A percentile compares a stretch with the other conserved stretches of the same genome.
Conservation (phyloP, 1,140 invertebrate genomes). For the Trypoxylus dichotomus region DNA sequence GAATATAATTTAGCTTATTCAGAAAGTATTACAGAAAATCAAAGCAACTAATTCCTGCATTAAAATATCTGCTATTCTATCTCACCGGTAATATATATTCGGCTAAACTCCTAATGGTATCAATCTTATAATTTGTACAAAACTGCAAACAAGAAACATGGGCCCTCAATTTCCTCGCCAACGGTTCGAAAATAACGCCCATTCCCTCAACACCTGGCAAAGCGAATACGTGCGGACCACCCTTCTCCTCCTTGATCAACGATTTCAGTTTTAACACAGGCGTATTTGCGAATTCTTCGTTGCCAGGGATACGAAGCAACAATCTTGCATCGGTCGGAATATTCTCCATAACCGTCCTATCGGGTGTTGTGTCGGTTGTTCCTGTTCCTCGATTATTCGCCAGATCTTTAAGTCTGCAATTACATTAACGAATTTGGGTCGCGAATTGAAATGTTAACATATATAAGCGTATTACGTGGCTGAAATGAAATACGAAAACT, state of each 20-base stretch:
- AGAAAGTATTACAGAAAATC: no score
- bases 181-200: constrained; percentile 59
- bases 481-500: no score
- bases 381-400: background rate
- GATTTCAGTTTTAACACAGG: constrained; percentile 1
- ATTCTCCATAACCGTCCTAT: background rate
- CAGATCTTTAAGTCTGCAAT: background rate
- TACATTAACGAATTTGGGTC: no score
- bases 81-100: background rate
- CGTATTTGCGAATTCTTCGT: background rate
- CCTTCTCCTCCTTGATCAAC: constrained; percentile 2
- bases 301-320: background rate
- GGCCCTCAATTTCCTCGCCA: constrained; percentile 62
- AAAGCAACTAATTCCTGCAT: no score
- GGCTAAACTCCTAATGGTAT: background rate
- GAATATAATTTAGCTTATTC: no score
- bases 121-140: background rate
- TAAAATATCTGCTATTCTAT: no score
- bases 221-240: constrained; percentile 60
- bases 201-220: constrained; percentile 84
- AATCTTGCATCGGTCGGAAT: background rate
- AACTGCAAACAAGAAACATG: constrained; percentile 71
- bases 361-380: no score
- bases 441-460: background rate
- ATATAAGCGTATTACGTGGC: constrained; percentile 37